Percentiles rank a stretch among this genome's conserved stretches.
phyloP scores from a whole-genome alignment of 2,113 vertebrate species.

The Orientallactaga bullata region DNA sequence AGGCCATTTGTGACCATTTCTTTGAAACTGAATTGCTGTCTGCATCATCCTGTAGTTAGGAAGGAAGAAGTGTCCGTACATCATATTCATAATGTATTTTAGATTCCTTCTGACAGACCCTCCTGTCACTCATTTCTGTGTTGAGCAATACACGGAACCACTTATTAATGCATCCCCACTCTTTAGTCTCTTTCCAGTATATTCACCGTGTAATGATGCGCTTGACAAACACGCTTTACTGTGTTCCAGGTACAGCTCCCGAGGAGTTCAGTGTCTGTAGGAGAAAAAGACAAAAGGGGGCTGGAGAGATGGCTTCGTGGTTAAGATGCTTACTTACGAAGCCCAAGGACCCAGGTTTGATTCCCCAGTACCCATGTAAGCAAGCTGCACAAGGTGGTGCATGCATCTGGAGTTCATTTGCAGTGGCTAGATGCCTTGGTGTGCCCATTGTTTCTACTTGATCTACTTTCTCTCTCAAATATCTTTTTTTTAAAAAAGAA shows the following conservation, averaged over 20 bases:
- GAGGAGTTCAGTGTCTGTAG: background rate
- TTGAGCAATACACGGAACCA: background rate
- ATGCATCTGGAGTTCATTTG: too few species aligned
- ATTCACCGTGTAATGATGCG: background rate
- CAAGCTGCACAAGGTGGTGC: too few species aligned
- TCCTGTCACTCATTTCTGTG: background rate
- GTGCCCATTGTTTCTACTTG: too few species aligned
- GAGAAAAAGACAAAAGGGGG: background rate
- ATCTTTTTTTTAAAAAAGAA: too few species aligned
- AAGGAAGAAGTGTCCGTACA: background rate
- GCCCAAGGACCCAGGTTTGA: too few species aligned
- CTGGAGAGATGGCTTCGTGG: too few species aligned
- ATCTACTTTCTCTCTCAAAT: too few species aligned
- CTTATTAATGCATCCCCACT: background rate
- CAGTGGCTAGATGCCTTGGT: too few species aligned
- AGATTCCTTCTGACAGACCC: background rate
- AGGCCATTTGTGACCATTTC: background rate
- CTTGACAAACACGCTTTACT: background rate
- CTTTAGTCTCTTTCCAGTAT: background rate
- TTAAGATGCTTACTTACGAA: too few species aligned
- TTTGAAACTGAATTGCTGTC: background rate
- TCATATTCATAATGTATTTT: background rate
- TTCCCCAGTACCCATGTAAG: too few species aligned
- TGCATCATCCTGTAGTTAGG: background rate
- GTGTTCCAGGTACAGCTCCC: background rate